These are phyloP conservation scores for Montipora foliosa DNA, from an alignment of 64 coral and sea anemone species.

Conservation along the genomic window DNA sequence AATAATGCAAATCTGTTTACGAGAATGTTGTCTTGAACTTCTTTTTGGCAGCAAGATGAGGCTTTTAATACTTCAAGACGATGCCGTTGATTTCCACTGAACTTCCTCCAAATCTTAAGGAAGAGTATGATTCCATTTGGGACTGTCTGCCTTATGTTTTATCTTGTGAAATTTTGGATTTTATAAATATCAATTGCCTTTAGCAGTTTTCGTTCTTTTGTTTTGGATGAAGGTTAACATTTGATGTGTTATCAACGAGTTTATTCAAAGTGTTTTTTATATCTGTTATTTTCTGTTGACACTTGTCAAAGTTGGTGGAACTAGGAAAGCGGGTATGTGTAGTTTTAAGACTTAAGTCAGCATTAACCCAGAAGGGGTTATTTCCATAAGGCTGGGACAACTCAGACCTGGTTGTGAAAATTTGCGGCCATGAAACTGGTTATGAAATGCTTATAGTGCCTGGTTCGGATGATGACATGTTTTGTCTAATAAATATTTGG, in stretches of 20 bases:
- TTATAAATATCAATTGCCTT: not conserved
- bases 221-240: not conserved
- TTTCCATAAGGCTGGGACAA: too few species aligned
- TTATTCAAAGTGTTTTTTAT: slow-evolving; percentile 4
- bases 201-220: not conserved
- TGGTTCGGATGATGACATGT: too few species aligned
- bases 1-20: not conserved
- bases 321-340: too few species aligned
- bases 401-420: too few species aligned
- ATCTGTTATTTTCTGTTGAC: not conserved
- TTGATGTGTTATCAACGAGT: not conserved
- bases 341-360: too few species aligned
- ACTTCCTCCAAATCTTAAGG: not conserved
- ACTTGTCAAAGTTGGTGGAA: not conserved
- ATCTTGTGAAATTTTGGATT: not conserved
- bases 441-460: too few species aligned
- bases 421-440: too few species aligned
- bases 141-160: too few species aligned
- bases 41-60: not conserved
- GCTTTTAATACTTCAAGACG: not conserved
- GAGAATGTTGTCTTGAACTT: not conserved
- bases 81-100: not conserved
- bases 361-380: too few species aligned
- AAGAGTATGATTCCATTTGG: too few species aligned
- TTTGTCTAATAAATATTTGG: too few species aligned